Conservation (phyloP, 1,140 invertebrate genomes). For the Ganaspis sp. region DNA sequence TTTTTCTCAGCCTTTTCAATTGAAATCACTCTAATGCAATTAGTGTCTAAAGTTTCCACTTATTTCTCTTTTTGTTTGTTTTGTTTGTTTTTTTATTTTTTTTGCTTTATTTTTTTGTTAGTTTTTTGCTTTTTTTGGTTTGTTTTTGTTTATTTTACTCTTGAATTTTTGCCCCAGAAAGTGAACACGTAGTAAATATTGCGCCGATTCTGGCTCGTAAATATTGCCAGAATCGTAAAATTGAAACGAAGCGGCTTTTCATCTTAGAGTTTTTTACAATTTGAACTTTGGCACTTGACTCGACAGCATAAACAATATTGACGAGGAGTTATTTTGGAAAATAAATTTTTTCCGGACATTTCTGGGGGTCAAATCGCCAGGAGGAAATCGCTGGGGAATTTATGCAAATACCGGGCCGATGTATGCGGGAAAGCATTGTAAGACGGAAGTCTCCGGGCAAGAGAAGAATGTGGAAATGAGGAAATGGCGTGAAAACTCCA, state of each 20-base stretch:
- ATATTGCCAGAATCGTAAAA: background rate
- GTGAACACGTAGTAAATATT: background rate
- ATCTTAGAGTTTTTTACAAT: background rate
- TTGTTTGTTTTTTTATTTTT: too few species aligned
- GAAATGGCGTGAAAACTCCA: constrained; percentile 33
- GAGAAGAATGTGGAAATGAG: constrained; percentile 29
- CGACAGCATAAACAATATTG: constrained; percentile 14
- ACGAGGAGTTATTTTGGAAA: background rate
- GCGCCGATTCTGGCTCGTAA: background rate
- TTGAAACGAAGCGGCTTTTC: background rate
- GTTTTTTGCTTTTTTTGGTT: background rate
- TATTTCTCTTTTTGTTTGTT: too few species aligned
- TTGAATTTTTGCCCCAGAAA: too few species aligned
- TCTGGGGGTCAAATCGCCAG: background rate
- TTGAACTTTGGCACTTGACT: background rate
- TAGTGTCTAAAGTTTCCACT: background rate
- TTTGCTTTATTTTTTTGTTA: too few species aligned
- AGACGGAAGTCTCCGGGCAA: background rate
- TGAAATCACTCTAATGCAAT: too few species aligned
- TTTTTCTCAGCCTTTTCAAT: too few species aligned
- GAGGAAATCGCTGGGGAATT: constrained; percentile 5
- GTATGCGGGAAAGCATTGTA: background rate
- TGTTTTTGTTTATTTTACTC: too few species aligned
- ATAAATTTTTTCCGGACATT: constrained; percentile 4
- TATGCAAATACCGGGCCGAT: background rate